Evolutionary conservation across 2,797 vertebrate genomes (phyloP).

Genomic region (Simalia tracyae): DNA sequence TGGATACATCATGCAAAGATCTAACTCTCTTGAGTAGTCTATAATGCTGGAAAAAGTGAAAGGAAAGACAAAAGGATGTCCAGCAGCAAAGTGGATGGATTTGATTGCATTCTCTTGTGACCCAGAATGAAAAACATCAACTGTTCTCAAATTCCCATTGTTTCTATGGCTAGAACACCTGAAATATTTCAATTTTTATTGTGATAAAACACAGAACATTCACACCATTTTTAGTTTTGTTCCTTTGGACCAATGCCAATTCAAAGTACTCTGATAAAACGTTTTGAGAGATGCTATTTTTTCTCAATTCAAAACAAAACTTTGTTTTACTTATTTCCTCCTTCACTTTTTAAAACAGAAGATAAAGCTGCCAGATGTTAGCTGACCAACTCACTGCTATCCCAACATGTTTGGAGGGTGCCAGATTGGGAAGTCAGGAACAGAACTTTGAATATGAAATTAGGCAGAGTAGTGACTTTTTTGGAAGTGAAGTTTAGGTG

Average conservation of each 20-base stretch:
- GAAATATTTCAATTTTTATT: not conserved
- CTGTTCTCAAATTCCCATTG: not conserved
- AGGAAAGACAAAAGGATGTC: not conserved
- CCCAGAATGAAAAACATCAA: not conserved
- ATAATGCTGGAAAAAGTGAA: not conserved
- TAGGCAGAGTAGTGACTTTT: not conserved
- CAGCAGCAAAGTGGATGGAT: not conserved
- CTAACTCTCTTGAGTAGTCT: not conserved
- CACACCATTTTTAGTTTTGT: not conserved
- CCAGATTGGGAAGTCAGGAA: not conserved
- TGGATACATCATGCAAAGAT: not conserved
- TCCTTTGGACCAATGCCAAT: not conserved
- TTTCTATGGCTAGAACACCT: not conserved
- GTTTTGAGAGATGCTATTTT: not conserved
- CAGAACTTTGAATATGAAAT: not conserved
- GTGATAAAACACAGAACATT: not conserved
- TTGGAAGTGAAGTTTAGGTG: not conserved
- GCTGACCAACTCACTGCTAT: not conserved
- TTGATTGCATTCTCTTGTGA: not conserved
- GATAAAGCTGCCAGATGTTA: not conserved
- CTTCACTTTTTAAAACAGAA: not conserved
- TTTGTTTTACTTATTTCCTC: not conserved
- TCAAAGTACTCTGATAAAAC: not conserved
- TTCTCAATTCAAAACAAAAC: not conserved
- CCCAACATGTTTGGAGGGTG: not conserved